Evolutionary conservation across 2,113 vertebrate species (phyloP).

Genomic region (Steatornis caripensis): DNA sequence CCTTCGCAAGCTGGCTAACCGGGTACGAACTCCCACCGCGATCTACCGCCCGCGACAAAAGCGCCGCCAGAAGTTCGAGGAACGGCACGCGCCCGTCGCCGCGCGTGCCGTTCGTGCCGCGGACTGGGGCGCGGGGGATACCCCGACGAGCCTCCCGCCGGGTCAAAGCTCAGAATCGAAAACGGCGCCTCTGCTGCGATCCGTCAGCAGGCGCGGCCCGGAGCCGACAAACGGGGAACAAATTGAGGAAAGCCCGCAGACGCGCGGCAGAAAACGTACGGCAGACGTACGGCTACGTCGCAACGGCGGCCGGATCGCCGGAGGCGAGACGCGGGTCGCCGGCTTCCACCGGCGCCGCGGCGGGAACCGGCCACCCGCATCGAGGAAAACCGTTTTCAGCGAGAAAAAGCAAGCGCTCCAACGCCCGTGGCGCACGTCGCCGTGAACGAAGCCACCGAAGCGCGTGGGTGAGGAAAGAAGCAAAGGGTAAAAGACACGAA

Average conservation of each 20-base stretch:
- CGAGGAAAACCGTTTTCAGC: accelerated
- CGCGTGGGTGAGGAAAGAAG: accelerated
- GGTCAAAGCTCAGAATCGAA: neutral
- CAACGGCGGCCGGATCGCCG: accelerated
- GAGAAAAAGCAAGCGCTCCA: accelerated
- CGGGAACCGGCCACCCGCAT: accelerated
- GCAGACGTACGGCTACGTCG: too few relatives aligned
- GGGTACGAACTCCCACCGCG: neutral
- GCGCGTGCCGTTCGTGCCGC: accelerated
- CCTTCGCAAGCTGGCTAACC: neutral
- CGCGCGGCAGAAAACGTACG: accelerated
- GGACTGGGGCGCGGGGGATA: neutral
- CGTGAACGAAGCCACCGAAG: neutral
- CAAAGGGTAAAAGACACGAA: accelerated
- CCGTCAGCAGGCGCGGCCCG: neutral
- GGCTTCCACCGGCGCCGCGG: neutral
- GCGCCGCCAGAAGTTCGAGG: neutral
- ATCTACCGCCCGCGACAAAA: neutral
- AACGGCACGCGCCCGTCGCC: neutral
- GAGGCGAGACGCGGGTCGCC: neutral
- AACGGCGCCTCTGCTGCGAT: neutral
- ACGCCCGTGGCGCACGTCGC: accelerated
- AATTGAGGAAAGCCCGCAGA: neutral
- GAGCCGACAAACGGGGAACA: neutral
- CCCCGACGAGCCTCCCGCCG: neutral